Conservation (phyloP, 2,888 invertebrate species). For the Pseudanteris insignis region DNA sequence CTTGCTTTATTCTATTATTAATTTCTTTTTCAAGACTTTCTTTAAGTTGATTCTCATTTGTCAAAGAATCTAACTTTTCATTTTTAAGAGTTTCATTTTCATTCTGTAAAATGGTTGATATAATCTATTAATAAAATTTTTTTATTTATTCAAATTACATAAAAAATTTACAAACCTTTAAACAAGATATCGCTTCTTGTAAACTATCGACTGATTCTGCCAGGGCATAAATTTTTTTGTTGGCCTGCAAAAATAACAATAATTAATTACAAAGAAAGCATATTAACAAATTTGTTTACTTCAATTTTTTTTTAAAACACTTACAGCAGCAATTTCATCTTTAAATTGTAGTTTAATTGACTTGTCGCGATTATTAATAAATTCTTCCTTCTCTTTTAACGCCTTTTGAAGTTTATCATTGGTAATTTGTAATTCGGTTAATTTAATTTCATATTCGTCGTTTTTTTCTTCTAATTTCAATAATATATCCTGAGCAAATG, state of each 20-base stretch:
- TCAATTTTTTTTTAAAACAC: background rate
- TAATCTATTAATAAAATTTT: background rate
- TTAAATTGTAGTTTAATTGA: constrained; percentile 10
- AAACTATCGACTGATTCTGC: constrained; percentile 17
- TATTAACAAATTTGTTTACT: no score
- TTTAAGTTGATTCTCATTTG: constrained; percentile 34
- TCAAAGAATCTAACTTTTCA: constrained; percentile 40
- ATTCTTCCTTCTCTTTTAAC: constrained; percentile 44
- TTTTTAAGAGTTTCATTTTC: constrained; percentile 42
- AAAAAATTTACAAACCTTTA: constrained; percentile 14
- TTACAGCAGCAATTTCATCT: constrained; percentile 17
- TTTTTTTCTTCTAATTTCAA: constrained; percentile 57
- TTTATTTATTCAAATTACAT: background rate
- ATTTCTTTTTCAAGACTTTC: constrained; percentile 48
- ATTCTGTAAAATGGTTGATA: constrained; percentile 20
- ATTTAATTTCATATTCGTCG: constrained; percentile 53
- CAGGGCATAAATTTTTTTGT: constrained; percentile 16
- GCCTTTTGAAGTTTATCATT: constrained; percentile 52
- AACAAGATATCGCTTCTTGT: constrained; percentile 19
- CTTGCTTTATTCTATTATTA: constrained; percentile 44
- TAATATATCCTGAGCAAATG: constrained; percentile 51
- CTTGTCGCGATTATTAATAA: constrained; percentile 20
- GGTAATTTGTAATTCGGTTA: constrained; percentile 51
- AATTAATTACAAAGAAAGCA: no score
- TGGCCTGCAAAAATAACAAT: constrained; percentile 16